Percentiles rank a stretch among this genome's conserved stretches.
phyloP scores from a whole-genome alignment of 35 echinoderm and acorn worm genomes.

The Holothuria glaberrima region DNA sequence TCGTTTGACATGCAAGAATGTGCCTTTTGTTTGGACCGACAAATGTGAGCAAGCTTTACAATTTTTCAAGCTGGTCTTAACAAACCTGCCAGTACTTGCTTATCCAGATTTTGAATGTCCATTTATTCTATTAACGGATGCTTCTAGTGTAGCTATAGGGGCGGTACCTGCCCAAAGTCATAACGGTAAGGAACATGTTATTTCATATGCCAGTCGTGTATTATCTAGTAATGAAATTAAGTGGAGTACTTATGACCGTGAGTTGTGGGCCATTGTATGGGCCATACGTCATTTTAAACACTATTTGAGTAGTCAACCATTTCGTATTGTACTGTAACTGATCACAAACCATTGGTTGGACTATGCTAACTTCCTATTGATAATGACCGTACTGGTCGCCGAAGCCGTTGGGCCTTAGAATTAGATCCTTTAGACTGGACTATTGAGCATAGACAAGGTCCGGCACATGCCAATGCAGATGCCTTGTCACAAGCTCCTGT shows the following conservation, averaged over 20 bases:
- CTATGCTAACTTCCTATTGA: neutral
- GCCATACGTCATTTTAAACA: conserved; percentile 56
- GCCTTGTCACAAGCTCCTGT: neutral
- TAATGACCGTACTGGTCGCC: conserved; percentile 27
- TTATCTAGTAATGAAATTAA: conserved; percentile 10
- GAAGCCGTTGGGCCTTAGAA: conserved; percentile 40
- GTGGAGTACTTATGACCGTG: conserved; percentile 28
- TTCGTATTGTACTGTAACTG: neutral
- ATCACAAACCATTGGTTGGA: conserved; percentile 26
- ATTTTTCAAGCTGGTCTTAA: conserved; percentile 36
- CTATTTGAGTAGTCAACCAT: conserved; percentile 10
- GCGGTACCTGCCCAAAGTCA: conserved; percentile 50
- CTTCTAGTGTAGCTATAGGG: conserved; percentile 44
- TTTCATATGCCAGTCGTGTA: conserved; percentile 59
- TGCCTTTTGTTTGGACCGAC: conserved; percentile 60
- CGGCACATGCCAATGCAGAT: conserved; percentile 44
- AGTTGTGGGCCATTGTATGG: conserved; percentile 50
- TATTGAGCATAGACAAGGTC: conserved; percentile 28
- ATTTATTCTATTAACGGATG: conserved; percentile 64
- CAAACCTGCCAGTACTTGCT: conserved; percentile 47
- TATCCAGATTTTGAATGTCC: conserved; percentile 47
- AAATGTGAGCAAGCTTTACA: conserved; percentile 69
- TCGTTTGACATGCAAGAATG: neutral
- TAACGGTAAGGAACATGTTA: conserved; percentile 51
- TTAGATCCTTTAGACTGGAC: conserved; percentile 35